Conservation (phyloP, 2,113 vertebrate species). For the Sisor rabdophorus region DNA sequence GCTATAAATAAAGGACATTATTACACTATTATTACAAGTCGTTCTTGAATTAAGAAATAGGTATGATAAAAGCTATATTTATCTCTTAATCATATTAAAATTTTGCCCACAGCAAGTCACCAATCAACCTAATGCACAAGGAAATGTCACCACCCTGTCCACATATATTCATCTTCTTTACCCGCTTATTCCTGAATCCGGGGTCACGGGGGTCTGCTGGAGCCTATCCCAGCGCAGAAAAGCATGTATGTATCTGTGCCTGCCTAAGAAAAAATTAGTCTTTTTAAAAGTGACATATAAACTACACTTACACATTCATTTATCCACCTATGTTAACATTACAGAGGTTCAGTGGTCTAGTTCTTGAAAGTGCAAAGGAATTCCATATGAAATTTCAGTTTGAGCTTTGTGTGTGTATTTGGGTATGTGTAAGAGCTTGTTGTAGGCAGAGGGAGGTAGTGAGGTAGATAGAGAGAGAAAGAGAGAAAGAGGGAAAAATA, state of each 20-base stretch:
- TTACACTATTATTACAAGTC: neutral
- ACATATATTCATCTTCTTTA: too few species aligned
- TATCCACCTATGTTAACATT: constrained; percentile 34
- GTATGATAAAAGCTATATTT: neutral
- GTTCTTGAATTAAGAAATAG: neutral
- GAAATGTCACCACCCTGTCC: too few species aligned
- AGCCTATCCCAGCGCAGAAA: too few species aligned
- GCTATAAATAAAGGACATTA: neutral
- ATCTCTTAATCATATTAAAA: neutral
- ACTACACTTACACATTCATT: constrained; percentile 6
- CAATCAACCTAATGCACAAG: too few species aligned
- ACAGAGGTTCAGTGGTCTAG: constrained; percentile 29
- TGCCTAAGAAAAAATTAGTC: too few species aligned
- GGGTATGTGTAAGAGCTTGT: constrained; percentile 26
- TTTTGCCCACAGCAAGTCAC: too few species aligned
- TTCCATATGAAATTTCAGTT: constrained; percentile 27
- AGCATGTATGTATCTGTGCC: too few species aligned
- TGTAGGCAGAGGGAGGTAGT: constrained; percentile 32
- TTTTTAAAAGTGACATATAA: too few species aligned
- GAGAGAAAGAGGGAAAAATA: too few species aligned
- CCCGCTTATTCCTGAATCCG: too few species aligned
- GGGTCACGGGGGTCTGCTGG: too few species aligned
- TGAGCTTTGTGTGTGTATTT: constrained; percentile 26
- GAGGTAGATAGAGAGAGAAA: too few species aligned
- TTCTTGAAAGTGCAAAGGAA: constrained; percentile 27